Evolutionary conservation across 37 sponge, comb jelly and placozoan species (phyloP).

Genomic region (Beroe forskalii): DNA sequence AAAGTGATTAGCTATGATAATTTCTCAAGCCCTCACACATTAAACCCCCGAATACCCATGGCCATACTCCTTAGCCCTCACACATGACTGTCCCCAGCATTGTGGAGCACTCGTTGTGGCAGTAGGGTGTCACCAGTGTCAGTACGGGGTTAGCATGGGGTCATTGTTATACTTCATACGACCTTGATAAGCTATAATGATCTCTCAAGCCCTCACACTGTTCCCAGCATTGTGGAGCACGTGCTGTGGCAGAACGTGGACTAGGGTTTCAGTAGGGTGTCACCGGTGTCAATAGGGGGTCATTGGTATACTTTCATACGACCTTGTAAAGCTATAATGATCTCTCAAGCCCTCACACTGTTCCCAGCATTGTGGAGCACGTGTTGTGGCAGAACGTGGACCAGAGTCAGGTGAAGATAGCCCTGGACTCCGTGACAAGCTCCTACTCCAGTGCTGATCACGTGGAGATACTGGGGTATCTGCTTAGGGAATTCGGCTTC

Average conservation of each 20-base stretch:
- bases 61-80: too few species aligned
- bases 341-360: not conserved
- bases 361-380: conserved; percentile 32
- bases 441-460: not conserved
- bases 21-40: not conserved
- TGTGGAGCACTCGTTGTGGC: conserved; percentile 27
- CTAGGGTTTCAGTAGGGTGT: too few species aligned
- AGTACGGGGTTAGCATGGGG: too few species aligned
- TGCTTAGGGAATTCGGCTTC: conserved; percentile 13
- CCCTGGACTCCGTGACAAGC: not conserved
- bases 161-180: too few species aligned
- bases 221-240: conserved; percentile 32
- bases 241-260: conserved; percentile 52
- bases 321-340: too few species aligned
- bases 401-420: not conserved
- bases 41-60: too few species aligned
- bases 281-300: too few species aligned
- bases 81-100: not conserved
- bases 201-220: not conserved
- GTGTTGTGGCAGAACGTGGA: conserved; percentile 50
- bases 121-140: too few species aligned
- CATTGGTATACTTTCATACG: too few species aligned
- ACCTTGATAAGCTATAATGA: too few species aligned
- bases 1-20: too few species aligned
- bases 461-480: conserved; percentile 17